These are phyloP conservation scores for Ennomos quercinarius DNA, from an alignment of 2,888 invertebrate species.

Conservation along the genomic window DNA sequence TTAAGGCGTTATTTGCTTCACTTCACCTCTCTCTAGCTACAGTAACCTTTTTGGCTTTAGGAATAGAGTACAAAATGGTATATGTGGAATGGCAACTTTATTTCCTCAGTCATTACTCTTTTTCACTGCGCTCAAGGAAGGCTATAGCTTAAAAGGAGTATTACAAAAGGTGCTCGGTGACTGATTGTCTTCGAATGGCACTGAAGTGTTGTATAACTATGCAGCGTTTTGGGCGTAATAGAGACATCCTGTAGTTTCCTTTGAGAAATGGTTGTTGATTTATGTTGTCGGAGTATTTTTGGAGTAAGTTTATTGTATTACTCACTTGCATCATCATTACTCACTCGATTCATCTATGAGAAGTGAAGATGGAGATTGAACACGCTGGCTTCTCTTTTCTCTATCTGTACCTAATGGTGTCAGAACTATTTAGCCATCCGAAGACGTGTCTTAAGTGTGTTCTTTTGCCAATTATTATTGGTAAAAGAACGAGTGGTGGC, in stretches of 20 bases:
- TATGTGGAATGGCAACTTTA: constrained; percentile 51
- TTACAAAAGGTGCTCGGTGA: constrained; percentile 55
- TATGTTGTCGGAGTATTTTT: background rate
- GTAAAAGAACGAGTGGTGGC: no score
- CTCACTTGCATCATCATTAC: no score
- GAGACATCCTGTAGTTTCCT: constrained; percentile 3
- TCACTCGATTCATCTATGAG: no score
- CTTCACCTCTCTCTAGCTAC: constrained; percentile 37
- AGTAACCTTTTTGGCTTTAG: constrained; percentile 39
- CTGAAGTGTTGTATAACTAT: constrained; percentile 12
- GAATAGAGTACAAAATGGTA: constrained; percentile 42
- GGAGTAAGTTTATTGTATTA: no score
- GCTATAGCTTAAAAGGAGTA: constrained; percentile 51
- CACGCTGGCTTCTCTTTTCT: no score
- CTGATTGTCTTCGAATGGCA: constrained; percentile 54
- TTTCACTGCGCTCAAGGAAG: constrained; percentile 56
- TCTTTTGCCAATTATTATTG: no score
- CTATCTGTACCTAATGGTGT: no score
- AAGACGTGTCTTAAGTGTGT: no score
- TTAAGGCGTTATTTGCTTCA: constrained; percentile 47
- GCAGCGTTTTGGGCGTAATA: constrained; percentile 6
- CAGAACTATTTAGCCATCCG: no score
- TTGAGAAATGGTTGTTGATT: background rate
- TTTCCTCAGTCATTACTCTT: constrained; percentile 65
- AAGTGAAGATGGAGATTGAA: no score